Base-by-base conservation (phyloP, 2,797 vertebrate genomes). In the Avahi laniger region DNA sequence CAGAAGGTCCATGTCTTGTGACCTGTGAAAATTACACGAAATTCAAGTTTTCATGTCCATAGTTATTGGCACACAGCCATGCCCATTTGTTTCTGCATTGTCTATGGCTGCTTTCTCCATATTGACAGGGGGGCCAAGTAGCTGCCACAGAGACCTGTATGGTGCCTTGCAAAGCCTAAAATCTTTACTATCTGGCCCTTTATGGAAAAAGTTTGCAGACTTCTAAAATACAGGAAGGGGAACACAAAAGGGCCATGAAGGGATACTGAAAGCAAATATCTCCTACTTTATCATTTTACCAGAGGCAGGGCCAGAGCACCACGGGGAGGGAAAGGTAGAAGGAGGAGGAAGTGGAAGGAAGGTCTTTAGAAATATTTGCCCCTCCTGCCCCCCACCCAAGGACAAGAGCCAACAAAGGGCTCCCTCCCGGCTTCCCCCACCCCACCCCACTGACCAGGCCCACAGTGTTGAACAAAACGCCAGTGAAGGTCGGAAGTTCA, bases 401-500 rank as follows among this genome's bases (percentile, higher is more conserved):
- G 33, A 72, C 33, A 83, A 93, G 35, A 4, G 7, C 33, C 75
- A 95, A 87, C 30, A 15, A 50, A 94, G 41, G 18, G 28, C 18
- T 73, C 87, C 79, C 85, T 61, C 38, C 43, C 69, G 6, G 22
- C 33, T 17, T 48, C 22, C 65, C 65, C 73, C 79, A 33, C n/a
- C 65, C 70, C 2, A 10, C 54, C 48, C 78, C 79, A 98, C 97
- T 98, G 86, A 99, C 99, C 99, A 99, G 99, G 97, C 99, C 99
- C 98, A 99, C 99, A 7, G 99, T 99, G 98, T 99, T 99, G 98
- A 99, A 99, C 96, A 99, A 98, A 98, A 99, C 99, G 86, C 99
- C 99, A 63, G 99, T 99, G 97, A 99, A 99, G 89, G 99, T 99
- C 1, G 99, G 99, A 97, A 99, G 99, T 98, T 99, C 99, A 38